These are phyloP conservation scores for Hapalemur alaotrensis DNA, from an alignment of 2,797 vertebrate genomes.

Conservation along the genomic window DNA sequence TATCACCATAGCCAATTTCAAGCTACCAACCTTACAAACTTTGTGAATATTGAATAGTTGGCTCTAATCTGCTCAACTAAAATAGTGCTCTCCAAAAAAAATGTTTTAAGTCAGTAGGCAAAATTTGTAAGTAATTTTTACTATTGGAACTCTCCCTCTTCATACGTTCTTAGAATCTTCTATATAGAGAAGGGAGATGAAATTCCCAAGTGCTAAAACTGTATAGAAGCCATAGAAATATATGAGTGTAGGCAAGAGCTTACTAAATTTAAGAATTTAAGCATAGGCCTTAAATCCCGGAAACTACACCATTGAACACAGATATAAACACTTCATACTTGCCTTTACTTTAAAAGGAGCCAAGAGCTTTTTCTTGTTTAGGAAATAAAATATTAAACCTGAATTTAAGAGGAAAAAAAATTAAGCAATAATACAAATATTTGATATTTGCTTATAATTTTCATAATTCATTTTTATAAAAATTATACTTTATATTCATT, in stretches of 20 bases:
- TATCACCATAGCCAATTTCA: neutral
- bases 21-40: neutral
- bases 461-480: conserved; percentile 24
- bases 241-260: neutral
- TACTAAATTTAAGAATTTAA: conserved; percentile 43
- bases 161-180: conserved; percentile 7
- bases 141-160: neutral
- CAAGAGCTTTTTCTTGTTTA: neutral
- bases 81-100: neutral
- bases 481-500: conserved; percentile 34
- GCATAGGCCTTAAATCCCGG: neutral
- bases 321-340: neutral
- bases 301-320: neutral
- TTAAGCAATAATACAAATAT: neutral
- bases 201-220: conserved; percentile 27
- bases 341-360: conserved; percentile 28
- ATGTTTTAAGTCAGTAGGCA: neutral
- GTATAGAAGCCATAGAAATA: conserved; percentile 14
- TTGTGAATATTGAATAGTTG: neutral
- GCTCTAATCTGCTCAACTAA: neutral
- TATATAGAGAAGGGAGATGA: neutral
- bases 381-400: conserved; percentile 42
- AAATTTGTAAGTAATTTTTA: neutral
- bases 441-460: conserved; percentile 39
- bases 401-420: conserved; percentile 33